Conservation (phyloP, 2,888 invertebrate species). For the Thera obeliscata region DNA sequence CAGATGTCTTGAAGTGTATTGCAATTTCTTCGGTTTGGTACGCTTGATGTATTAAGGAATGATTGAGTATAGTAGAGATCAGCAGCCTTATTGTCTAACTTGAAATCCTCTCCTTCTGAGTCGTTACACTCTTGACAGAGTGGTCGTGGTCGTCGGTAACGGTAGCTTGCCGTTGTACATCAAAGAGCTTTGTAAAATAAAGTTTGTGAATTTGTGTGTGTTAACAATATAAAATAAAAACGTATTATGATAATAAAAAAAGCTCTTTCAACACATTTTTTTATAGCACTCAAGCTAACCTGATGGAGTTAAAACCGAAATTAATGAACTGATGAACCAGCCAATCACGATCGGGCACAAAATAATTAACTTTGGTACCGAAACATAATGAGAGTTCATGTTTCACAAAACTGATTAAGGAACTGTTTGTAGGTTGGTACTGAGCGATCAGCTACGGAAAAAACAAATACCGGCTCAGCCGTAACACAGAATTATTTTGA, state of each 20-base stretch:
- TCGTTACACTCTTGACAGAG: too few species aligned
- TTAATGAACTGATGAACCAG: conserved; percentile 35
- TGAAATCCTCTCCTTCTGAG: too few species aligned
- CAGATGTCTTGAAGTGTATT: conserved; percentile 38
- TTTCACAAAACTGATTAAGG: conserved; percentile 36
- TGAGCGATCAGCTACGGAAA: neutral
- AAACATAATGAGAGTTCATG: conserved; percentile 33
- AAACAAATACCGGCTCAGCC: too few species aligned
- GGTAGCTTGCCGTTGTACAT: too few species aligned
- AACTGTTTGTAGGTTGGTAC: neutral
- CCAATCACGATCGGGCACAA: conserved; percentile 26
- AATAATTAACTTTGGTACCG: conserved; percentile 41
- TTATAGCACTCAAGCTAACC: neutral
- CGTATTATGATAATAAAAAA: too few species aligned
- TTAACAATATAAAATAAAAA: too few species aligned
- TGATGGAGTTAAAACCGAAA: conserved; percentile 16
- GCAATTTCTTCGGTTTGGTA: conserved; percentile 38
- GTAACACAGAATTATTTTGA: too few species aligned
- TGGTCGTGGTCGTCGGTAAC: too few species aligned
- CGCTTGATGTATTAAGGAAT: conserved; percentile 22
- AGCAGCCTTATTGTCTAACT: too few species aligned
- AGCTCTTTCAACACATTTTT: neutral
- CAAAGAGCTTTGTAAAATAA: too few species aligned
- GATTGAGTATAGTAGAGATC: neutral
- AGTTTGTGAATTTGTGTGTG: too few species aligned